These are phyloP conservation scores for Choloepus hoffmanni DNA, from an alignment of 2,113 vertebrate species.

Conservation along the genomic window DNA sequence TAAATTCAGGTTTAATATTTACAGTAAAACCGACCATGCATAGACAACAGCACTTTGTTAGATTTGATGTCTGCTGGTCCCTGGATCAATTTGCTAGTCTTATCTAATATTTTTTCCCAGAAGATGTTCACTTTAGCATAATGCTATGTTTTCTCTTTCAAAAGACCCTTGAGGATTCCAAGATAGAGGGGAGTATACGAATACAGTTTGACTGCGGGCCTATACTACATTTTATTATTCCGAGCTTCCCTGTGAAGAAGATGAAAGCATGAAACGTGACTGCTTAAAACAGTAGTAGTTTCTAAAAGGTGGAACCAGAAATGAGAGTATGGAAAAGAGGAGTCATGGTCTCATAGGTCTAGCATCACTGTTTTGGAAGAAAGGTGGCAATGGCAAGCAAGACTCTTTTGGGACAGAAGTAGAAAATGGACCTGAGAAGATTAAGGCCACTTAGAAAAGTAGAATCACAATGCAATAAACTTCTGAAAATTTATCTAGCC, in stretches of 20 bases:
- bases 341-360: background rate
- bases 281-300: background rate
- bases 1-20: background rate
- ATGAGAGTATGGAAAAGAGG: background rate
- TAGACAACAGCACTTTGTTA: background rate
- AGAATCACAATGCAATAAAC: background rate
- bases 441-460: background rate
- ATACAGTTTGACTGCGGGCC: constrained; percentile 18
- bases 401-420: background rate
- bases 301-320: background rate
- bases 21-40: background rate
- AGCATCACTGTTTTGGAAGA: background rate
- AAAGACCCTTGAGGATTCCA: constrained; percentile 5
- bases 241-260: background rate
- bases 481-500: background rate
- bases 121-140: background rate
- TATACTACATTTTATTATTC: background rate
- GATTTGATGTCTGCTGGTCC: background rate
- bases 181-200: background rate
- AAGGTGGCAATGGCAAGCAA: background rate
- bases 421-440: background rate
- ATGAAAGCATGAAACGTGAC: background rate
- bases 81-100: background rate
- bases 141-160: background rate
- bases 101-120: background rate